Evolutionary conservation across 2,888 invertebrate species (phyloP), one percentile per base, ranked within the genome.

Genomic region (Ophonus ardosiacus): DNA sequence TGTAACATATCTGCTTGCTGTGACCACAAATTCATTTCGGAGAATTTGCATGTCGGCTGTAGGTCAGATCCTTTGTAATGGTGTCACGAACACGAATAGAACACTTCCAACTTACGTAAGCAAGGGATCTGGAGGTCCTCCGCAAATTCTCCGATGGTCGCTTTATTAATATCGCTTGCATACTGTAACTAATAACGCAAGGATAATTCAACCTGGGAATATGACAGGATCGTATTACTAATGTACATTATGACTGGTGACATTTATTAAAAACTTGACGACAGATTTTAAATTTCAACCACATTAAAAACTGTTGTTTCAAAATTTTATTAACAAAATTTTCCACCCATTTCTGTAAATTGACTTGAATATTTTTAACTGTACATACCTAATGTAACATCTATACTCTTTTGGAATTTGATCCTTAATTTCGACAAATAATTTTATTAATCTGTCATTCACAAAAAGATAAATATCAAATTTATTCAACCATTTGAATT

Each of bases 1-100:
- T 82, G 82, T 82, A 82, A 57, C 57, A 82, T 82, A 71, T 82
- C 63, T 80, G 80, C 80, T 80, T 80, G 57, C 59, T 79, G 59
- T 59, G 61, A 79, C 79, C 79, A 79, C 59, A 79, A 79, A 61
- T 61, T 57, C 31, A 79, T 79, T 57, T 57, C 79, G 59, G 31
- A 10, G 57, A 79, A 79, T 79, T 79, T 79, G 61, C 59, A 59
- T 79, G 57, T 78, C 56, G 56, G 56, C 56, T 57, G 15, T 63
- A 63, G 63, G 63, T 21, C 3, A 78, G 56, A 78, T 78, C 56
- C 31, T 56, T 1, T 24, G 78, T 78, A 78, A 78, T 57, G 57
- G n/a, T n/a, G 15, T 24, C 78, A 78, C 76, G 76, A 74, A 40
- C 51, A 74, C 18, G 43, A 13, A 13, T 31, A 51, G 43, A 51